Evolutionary conservation across 2,797 vertebrate genomes (phyloP).

Genomic region (Erethizon dorsatum): DNA sequence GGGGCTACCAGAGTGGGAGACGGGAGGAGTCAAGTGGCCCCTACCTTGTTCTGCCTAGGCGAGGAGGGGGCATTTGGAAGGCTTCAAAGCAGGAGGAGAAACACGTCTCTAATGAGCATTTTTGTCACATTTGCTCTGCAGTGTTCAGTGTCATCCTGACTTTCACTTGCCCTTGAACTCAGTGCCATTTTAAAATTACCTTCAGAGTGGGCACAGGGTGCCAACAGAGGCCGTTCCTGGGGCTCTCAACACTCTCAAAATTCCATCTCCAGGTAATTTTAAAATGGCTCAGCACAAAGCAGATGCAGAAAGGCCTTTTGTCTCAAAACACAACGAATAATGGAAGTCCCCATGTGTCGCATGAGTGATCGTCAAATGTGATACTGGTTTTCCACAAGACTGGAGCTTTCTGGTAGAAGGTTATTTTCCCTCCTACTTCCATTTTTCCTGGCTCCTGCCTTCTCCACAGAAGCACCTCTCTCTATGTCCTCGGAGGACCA

Average conservation of each 20-base stretch:
- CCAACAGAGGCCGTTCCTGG: slow-evolving; percentile 23
- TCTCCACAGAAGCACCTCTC: slow-evolving; percentile 80
- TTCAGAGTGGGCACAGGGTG: background rate
- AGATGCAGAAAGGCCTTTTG: slow-evolving; percentile 88
- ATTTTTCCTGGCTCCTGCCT: slow-evolving; percentile 87
- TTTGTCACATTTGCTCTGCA: background rate
- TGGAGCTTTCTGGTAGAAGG: slow-evolving; percentile 71
- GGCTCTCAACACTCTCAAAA: slow-evolving; percentile 78
- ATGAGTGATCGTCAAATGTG: slow-evolving; percentile 82
- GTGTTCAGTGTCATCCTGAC: background rate
- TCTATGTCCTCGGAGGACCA: slow-evolving; percentile 67
- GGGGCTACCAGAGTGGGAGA: background rate
- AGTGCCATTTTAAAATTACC: background rate
- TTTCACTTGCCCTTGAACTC: background rate
- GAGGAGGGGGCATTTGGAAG: background rate
- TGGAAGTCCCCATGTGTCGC: slow-evolving; percentile 83
- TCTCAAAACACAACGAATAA: slow-evolving; percentile 88
- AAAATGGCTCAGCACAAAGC: slow-evolving; percentile 82
- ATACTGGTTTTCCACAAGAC: slow-evolving; percentile 87
- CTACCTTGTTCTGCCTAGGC: background rate
- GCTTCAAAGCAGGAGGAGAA: background rate
- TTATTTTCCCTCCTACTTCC: slow-evolving; percentile 79
- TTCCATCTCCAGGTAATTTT: slow-evolving; percentile 85
- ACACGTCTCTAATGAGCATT: background rate
- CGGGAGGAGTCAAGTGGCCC: background rate